Base-by-base conservation (phyloP, 1,140 invertebrate species). In the Macrosteles quadrilineatus region DNA sequence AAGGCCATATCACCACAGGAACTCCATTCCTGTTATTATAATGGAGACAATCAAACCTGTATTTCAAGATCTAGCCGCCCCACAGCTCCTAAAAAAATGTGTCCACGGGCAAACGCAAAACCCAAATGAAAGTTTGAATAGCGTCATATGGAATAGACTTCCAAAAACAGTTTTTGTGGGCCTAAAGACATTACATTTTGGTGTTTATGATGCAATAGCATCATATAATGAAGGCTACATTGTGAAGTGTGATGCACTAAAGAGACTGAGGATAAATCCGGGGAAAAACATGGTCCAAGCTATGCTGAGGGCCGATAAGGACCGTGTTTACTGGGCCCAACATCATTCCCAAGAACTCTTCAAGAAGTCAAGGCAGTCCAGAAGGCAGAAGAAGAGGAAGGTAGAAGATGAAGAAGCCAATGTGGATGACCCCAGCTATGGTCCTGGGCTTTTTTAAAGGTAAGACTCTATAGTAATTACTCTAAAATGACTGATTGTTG, bases 11-110 rank as follows among this genome's bases (percentile, higher is more conserved):
- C 19, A 21, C 12, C 63, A 71, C 40, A 64, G 31, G 27, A 65
- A 71, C 21, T 50, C 21, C 30, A 53, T 67, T 1, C 43, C 63
- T 27, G 25, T 68, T 4, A 17, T 21, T 53, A 32, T 71, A 25
- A 71, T 71, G 69, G 63, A 67, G 53, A 40, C 40, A 4, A 27
- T 71, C 11, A 71, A 71, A 36, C 65, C 69, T 55, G 67, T 45
- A 32, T 71, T 68, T 32, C 40, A 36, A 68, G 57, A 67, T 32
- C 64, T 71, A 43, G 40, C 69, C 19, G 32, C 50, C n/a, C 47
- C 69, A 29, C 27, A 71, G 25, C 21, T 71, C 25, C 30, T 71
- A 36, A 45, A 19, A 19, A 71, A 53, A 25, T 71, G 69, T 71
- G 30, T 71, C 27, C 29, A 53, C 25, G 69, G 69, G 17, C 55